A percentile compares a stretch with the other conserved stretches of the same genome.
phyloP scores from a whole-genome alignment of 1,140 invertebrate genomes.

The Zophobas atratus region DNA sequence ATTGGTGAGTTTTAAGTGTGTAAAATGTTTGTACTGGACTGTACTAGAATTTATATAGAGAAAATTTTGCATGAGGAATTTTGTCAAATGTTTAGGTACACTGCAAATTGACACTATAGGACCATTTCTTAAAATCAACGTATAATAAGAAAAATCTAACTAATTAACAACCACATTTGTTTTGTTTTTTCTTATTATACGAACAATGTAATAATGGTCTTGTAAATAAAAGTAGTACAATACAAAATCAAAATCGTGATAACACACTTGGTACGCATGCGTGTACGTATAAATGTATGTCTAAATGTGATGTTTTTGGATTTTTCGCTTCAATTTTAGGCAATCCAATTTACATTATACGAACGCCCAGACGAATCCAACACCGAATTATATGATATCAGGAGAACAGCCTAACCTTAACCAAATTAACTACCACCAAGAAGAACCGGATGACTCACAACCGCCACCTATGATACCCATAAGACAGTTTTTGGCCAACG shows the following conservation, averaged over 20 bases:
- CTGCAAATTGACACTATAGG: background rate
- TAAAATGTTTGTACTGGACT: constrained; percentile 35
- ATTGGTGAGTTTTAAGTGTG: constrained; percentile 71
- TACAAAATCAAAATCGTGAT: background rate
- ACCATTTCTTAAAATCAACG: background rate
- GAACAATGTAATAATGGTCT: no score
- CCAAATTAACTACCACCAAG: constrained; percentile 54
- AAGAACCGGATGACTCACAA: constrained; percentile 58
- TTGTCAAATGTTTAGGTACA: background rate
- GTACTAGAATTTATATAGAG: constrained; percentile 34
- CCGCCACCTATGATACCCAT: constrained; percentile 74
- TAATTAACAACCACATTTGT: no score
- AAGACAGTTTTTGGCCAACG: constrained; percentile 59
- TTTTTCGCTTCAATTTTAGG: constrained; percentile 65
- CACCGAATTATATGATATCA: constrained; percentile 57
- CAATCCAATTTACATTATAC: constrained; percentile 69
- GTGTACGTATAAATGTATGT: background rate
- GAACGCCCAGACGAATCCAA: constrained; percentile 60
- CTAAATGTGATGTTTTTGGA: constrained; percentile 1
- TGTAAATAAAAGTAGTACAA: background rate
- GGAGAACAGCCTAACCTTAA: constrained; percentile 48
- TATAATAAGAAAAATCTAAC: no score
- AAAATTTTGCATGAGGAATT: constrained; percentile 7
- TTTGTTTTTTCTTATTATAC: background rate
- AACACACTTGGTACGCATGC: background rate